Evolutionary conservation across 2,888 invertebrate genomes (phyloP).

Genomic region (Gryllus longicercus): DNA sequence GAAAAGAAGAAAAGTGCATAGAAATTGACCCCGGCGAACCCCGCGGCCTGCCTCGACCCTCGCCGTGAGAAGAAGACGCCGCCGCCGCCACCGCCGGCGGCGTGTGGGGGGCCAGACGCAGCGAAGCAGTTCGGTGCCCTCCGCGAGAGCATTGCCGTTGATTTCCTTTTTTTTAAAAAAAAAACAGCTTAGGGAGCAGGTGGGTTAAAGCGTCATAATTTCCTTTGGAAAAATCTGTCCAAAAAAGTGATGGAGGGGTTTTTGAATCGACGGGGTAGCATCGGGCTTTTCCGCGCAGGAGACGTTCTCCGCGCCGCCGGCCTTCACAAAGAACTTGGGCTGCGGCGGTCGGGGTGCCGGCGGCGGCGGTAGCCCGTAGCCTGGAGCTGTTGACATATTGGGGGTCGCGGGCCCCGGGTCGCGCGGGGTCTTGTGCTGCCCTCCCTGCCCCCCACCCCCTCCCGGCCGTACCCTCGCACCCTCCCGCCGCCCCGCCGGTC

Average conservation of each 20-base stretch:
- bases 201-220: neutral
- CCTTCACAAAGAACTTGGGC: too few relatives aligned
- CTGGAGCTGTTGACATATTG: neutral
- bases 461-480: neutral
- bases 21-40: neutral
- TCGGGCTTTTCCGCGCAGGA: neutral
- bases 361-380: neutral
- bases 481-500: neutral
- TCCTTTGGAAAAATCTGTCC: slow-evolving; percentile 17
- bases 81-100: neutral
- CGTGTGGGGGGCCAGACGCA: too few relatives aligned
- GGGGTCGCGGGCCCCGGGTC: neutral
- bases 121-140: neutral
- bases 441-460: neutral
- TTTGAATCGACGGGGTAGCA: neutral
- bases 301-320: too few relatives aligned
- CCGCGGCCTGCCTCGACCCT: neutral
- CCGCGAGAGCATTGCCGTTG: neutral
- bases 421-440: neutral
- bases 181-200: neutral
- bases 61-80: neutral
- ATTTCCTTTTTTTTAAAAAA: neutral
- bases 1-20: neutral
- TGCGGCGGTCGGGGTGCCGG: neutral
- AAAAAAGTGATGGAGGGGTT: slow-evolving; percentile 2